These are phyloP conservation scores for Xyliphius kryptos DNA, from an alignment of 2,113 vertebrate genomes.

Conservation along the genomic window DNA sequence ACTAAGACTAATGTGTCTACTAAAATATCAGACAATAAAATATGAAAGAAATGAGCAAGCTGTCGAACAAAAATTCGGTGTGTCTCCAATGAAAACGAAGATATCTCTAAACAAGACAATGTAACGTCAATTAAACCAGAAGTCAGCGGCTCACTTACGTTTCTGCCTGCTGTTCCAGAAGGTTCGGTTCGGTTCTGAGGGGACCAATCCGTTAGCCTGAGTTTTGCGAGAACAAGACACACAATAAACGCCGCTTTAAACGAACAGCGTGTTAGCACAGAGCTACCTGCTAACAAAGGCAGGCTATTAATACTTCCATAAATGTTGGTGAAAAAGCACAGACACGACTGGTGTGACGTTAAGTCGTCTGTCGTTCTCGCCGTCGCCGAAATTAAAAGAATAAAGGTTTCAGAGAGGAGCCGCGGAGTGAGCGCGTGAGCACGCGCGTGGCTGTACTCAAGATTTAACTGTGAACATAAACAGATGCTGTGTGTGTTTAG, in stretches of 20 bases:
- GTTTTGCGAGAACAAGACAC: not conserved
- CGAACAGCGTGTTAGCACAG: slow-evolving; percentile 7
- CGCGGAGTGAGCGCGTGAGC: not conserved
- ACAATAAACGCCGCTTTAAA: slow-evolving; percentile 4
- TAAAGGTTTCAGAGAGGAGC: not conserved
- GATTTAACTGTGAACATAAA: slow-evolving; percentile 32
- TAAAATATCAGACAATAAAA: no score
- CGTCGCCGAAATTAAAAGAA: not conserved
- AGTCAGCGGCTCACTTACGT: not conserved
- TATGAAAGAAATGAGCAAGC: no score
- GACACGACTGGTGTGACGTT: no score
- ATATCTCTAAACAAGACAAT: not conserved
- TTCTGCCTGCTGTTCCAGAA: not conserved
- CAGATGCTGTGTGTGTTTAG: slow-evolving; percentile 19
- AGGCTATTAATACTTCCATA: slow-evolving; percentile 20
- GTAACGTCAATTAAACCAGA: not conserved
- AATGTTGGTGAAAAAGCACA: slow-evolving; percentile 5
- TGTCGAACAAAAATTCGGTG: no score
- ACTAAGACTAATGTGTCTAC: no score
- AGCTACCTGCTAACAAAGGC: slow-evolving; percentile 45
- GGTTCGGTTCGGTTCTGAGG: not conserved
- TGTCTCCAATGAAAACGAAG: not conserved
- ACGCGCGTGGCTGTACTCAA: not conserved
- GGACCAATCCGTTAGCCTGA: not conserved
- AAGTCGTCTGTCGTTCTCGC: no score